Conservation (phyloP, 2,797 vertebrate species). For the Petrocephalus sullivani region DNA sequence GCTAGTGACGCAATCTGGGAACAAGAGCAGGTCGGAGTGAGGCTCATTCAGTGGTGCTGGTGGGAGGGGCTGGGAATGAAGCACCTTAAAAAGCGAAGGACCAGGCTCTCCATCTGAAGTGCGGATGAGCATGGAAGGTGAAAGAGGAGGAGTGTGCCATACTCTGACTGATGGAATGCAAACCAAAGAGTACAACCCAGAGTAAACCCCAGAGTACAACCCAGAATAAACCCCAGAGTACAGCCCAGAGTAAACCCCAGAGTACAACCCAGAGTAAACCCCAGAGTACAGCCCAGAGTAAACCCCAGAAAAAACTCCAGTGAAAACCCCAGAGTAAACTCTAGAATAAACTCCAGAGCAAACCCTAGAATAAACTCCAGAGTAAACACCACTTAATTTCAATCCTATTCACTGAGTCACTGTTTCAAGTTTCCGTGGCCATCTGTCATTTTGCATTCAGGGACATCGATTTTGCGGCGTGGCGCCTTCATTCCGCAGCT, state of each 20-base stretch:
- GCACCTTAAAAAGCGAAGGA: constrained; percentile 35
- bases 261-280: not conserved
- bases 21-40: constrained; percentile 50
- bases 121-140: not conserved
- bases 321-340: not conserved
- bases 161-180: not conserved
- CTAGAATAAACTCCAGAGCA: constrained; percentile 1
- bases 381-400: constrained; percentile 1
- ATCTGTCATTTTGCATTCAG: constrained; percentile 1
- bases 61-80: constrained; percentile 16
- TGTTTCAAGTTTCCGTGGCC: not conserved
- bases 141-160: not conserved
- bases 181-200: not conserved
- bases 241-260: not conserved
- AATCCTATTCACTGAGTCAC: constrained; percentile 28
- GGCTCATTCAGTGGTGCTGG: constrained; percentile 26
- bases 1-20: constrained; percentile 51
- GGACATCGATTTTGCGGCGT: constrained; percentile 5
- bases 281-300: not conserved
- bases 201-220: not conserved
- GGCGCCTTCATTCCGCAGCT: constrained; percentile 43
- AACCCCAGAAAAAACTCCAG: not conserved
- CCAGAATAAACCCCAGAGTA: too few relatives aligned
- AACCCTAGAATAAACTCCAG: not conserved
- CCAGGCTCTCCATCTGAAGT: constrained; percentile 27